These are phyloP conservation scores for Lasius fuliginosus DNA, from an alignment of 2,888 invertebrate species.

Conservation along the genomic window DNA sequence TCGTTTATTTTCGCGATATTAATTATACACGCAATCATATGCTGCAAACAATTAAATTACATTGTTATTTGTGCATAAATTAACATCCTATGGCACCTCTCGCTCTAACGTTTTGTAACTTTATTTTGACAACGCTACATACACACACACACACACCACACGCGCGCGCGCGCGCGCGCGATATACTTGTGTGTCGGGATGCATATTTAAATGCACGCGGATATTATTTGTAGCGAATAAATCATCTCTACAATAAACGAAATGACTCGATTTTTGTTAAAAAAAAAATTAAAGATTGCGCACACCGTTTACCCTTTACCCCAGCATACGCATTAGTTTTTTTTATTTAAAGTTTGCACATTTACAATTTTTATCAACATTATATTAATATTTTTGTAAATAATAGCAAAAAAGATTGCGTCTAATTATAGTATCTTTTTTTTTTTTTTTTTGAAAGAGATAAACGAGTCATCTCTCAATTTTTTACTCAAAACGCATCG, in stretches of 20 bases:
- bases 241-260: not conserved
- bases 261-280: not conserved
- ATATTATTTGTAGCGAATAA: not conserved
- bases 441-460: not conserved
- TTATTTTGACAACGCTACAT: not conserved
- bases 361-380: not conserved
- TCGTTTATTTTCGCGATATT: not conserved
- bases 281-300: not conserved
- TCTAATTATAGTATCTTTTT: not conserved
- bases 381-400: not conserved
- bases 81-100: not conserved
- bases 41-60: constrained; percentile 3
- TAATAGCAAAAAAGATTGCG: not conserved
- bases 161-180: no score
- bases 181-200: not conserved
- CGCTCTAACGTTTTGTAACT: not conserved
- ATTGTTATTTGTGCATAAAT: constrained; percentile 35
- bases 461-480: not conserved
- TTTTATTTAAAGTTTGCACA: not conserved
- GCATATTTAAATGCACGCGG: not conserved
- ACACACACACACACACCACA: not conserved
- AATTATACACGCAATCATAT: not conserved
- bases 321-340: not conserved
- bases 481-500: not conserved
- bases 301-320: no score